Evolutionary conservation across 2,797 vertebrate species (phyloP).

Genomic region (Myotis daubentonii): DNA sequence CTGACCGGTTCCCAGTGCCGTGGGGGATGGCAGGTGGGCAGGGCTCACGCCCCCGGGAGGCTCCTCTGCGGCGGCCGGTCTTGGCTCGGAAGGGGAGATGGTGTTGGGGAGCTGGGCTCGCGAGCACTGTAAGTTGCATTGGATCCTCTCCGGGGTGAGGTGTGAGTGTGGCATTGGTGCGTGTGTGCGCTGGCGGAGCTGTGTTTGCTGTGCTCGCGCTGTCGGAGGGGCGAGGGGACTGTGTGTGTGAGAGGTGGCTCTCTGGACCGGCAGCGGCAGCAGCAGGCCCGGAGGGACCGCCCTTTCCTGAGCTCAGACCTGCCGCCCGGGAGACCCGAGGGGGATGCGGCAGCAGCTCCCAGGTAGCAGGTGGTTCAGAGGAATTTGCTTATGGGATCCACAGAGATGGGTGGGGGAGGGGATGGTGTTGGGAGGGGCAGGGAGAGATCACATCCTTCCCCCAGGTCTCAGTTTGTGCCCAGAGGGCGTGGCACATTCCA

Average conservation of each 20-base stretch:
- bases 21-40: slow-evolving; percentile 64
- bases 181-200: background rate
- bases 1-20: background rate
- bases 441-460: background rate
- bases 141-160: background rate
- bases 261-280: background rate
- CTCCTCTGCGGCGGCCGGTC: slow-evolving; percentile 24
- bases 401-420: background rate
- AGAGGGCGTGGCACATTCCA: slow-evolving; percentile 72
- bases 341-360: background rate
- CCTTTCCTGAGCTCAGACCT: background rate
- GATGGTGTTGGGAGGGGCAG: background rate
- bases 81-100: slow-evolving; percentile 16
- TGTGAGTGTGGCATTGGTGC: background rate
- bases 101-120: background rate
- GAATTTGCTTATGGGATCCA: background rate
- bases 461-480: background rate
- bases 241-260: background rate
- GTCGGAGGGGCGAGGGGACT: background rate
- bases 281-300: background rate
- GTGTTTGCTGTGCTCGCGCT: background rate
- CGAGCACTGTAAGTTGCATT: background rate
- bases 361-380: slow-evolving; percentile 51
- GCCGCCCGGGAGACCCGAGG: background rate
- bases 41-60: slow-evolving; percentile 65